Evolutionary conservation across 2,888 invertebrate species (phyloP), one percentile per base, ranked within the genome.

Genomic region (Geophilus truncorum): DNA sequence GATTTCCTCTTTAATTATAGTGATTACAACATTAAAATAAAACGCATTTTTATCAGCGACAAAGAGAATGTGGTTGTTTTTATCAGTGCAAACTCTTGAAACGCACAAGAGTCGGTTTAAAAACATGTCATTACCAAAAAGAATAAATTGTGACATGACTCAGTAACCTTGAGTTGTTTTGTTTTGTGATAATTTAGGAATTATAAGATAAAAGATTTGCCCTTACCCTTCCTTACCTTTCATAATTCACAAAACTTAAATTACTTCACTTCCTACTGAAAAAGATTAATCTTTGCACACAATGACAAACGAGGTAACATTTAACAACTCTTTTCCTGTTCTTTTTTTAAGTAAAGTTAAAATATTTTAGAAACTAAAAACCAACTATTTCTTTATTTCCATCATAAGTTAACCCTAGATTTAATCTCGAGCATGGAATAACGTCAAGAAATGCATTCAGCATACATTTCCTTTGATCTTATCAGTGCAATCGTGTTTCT

Each of bases 221-320:
- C n/a, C n/a, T n/a, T n/a, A n/a, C n/a, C 51, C 51, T 51, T 5
- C 51, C 57, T 21, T 21, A 3, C 57, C 57, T 57, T 57, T 57
- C 23, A 57, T 57, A 23, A 23, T 57, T 57, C 23, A 18, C 23
- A 3, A 57, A 21, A 18, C 3, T 23, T 18, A 57, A 57, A 57
- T 57, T 57, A 57, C 40, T 57, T 57, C 57, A 57, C 57, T 57
- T 57, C 57, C 57, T 57, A 57, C 57, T 57, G 57, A 57, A 57
- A 57, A 57, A 21, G 7, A 1, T 23, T 21, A n/a, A 21, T 18
- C 21, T 21, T 18, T 57, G 57, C 12, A 57, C 4, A 57, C 57
- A 57, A 57, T 57, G 57, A 57, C 57, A 57, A 57, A 57, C 2
- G 57, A 57, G 15, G 15, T 12, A 15, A 23, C 18, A 23, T 18